Base-by-base conservation (phyloP, 2,113 vertebrate genomes). In the Chionodraco myersi region DNA sequence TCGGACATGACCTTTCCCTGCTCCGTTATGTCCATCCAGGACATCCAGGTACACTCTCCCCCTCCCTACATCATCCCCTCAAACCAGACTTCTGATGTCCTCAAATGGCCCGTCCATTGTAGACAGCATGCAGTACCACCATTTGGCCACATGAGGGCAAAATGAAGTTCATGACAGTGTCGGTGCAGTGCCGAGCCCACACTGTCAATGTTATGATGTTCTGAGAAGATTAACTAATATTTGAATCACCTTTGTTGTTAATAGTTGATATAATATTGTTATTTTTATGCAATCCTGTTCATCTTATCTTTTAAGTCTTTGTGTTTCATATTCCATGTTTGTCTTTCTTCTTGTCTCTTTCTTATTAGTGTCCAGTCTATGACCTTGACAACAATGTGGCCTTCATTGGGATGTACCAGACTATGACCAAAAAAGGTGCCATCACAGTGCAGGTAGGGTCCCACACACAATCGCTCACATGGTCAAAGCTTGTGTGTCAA, bases 351-450 rank as follows among this genome's bases (percentile, higher is more conserved):
- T 1, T 78, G 36, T 36, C 1, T 65, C 13, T 45, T 53, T 41
- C 49, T 21, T 73, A 30, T 47, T 75, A 99, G 98, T 99, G 98
- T 74, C 98, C 98, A 0, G 98, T 99, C 61, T 99, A 97, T 0
- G 98, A 99, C 83, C 89, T 99, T 75, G 98, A 99, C 94, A 99
- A 99, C 93, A 99, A 99, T 0, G 98, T 99, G 77, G 97, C 97
- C 77, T 99, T 99, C 90, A 97, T 97, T 0, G 98, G 98, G 81
- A 99, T 98, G 96, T 99, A 99, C 92, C 98, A 99, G 94, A 99
- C 98, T 1, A 99, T 99, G 96, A 99, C 98, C 0, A 99, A 97
- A 94, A 99, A 96, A 89, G 97, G 96, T 0, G 98, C 98, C 70
- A 98, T 99, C 91, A 99, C 98, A 0, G 98, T 99, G 72, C 98